These are phyloP conservation scores for Forbesichthys papilliferus DNA, from an alignment of 2,113 vertebrate species.

Conservation along the genomic window DNA sequence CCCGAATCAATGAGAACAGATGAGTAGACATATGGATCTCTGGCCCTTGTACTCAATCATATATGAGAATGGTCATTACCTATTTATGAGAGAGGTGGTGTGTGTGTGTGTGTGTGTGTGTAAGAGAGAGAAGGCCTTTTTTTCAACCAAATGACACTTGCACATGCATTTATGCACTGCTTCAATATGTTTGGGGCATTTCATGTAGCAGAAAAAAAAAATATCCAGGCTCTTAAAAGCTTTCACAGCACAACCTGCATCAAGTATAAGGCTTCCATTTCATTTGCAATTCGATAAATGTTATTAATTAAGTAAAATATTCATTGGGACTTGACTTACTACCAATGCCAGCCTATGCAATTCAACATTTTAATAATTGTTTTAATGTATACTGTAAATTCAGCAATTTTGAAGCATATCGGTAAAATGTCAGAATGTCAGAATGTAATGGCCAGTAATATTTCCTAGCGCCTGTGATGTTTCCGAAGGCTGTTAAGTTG, in stretches of 20 bases:
- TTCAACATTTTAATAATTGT: too few relatives aligned
- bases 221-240: not conserved
- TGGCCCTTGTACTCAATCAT: constrained; percentile 14
- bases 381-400: too few relatives aligned
- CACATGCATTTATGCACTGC: constrained; percentile 25
- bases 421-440: not conserved
- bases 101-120: constrained; percentile 17
- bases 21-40: constrained; percentile 9
- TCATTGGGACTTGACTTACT: too few relatives aligned
- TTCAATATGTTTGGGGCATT: not conserved
- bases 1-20: not conserved
- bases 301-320: not conserved
- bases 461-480: not conserved
- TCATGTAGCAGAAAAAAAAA: not conserved
- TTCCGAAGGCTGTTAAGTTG: too few relatives aligned
- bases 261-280: not conserved
- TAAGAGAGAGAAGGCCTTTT: constrained; percentile 4
- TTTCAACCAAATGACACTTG: constrained; percentile 30
- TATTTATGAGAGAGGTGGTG: constrained; percentile 13
- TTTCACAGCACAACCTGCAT: not conserved
- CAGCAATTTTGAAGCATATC: too few relatives aligned
- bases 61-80: constrained; percentile 20
- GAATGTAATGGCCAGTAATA: not conserved
- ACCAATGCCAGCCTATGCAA: not conserved
- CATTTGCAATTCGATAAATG: not conserved